phyloP scores from a whole-genome alignment of 2,888 invertebrate species.

The Nomada hirtipes region DNA sequence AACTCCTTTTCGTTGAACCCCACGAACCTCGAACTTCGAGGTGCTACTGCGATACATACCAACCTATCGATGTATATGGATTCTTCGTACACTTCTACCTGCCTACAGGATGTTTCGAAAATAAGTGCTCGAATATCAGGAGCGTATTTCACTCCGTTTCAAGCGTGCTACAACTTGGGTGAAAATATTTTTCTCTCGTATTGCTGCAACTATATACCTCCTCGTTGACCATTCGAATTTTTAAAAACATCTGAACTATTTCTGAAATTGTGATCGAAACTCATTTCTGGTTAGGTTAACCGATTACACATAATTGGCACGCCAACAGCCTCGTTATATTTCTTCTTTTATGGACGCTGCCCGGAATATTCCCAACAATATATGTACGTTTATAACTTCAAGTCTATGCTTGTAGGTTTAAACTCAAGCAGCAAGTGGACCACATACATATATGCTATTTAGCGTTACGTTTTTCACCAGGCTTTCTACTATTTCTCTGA shows the following conservation, averaged over 20 bases:
- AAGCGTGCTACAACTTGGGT: neutral
- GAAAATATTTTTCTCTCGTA: slow-evolving; percentile 6
- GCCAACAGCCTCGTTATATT: neutral
- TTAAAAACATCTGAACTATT: neutral
- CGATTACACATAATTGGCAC: slow-evolving; percentile 8
- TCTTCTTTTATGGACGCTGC: neutral
- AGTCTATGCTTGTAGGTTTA: neutral
- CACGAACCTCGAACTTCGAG: slow-evolving; percentile 19
- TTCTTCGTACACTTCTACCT: slow-evolving; percentile 30
- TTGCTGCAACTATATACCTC: neutral
- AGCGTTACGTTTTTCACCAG: too few species aligned
- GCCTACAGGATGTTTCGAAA: slow-evolving; percentile 12
- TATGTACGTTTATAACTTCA: neutral
- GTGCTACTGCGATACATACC: slow-evolving; percentile 26
- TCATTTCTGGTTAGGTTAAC: neutral
- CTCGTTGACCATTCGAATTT: neutral
- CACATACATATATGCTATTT: too few species aligned
- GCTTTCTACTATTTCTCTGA: neutral
- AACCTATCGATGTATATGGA: slow-evolving; percentile 27
- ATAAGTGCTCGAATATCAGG: neutral
- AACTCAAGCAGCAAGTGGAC: neutral
- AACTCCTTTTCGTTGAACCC: slow-evolving; percentile 47
- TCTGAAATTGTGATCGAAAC: neutral
- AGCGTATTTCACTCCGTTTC: neutral
- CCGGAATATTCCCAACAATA: neutral